phyloP scores from a whole-genome alignment of 1,140 invertebrate genomes.

The Aricia agestis region DNA sequence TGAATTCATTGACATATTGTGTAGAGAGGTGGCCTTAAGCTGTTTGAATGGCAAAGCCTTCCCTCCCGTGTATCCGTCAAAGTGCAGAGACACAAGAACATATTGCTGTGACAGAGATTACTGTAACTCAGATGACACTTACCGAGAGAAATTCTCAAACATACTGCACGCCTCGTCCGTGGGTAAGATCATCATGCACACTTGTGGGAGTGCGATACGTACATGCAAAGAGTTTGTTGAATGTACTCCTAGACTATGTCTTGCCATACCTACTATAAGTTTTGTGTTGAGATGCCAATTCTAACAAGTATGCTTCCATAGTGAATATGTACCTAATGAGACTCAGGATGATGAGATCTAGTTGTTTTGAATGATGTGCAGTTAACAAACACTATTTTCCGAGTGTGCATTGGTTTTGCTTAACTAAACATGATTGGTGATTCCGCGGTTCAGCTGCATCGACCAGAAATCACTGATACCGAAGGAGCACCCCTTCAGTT shows the following conservation, averaged over 20 bases:
- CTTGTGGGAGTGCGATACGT: conserved; percentile 58
- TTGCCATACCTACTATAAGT: conserved; percentile 65
- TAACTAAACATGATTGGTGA: conserved; percentile 73
- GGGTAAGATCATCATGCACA: conserved; percentile 62
- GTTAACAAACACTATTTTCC: conserved; percentile 67
- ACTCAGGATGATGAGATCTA: conserved; percentile 35
- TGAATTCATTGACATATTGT: conserved; percentile 52
- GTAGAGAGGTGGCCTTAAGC: conserved; percentile 61
- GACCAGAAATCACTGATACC: conserved; percentile 66
- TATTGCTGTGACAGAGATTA: conserved; percentile 67
- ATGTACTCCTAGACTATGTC: conserved; percentile 68
- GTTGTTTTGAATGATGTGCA: conserved; percentile 70
- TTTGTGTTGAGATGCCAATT: conserved; percentile 73
- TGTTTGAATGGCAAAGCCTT: conserved; percentile 60
- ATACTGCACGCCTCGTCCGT: conserved; percentile 46
- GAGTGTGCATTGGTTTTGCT: conserved; percentile 73
- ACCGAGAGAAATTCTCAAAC: conserved; percentile 48
- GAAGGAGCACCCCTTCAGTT: conserved; percentile 72
- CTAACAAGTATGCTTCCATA: conserved; percentile 68
- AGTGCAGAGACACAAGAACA: conserved; percentile 53
- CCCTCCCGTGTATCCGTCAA: conserved; percentile 56
- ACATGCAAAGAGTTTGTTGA: conserved; percentile 64
- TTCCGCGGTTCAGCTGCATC: conserved; percentile 71
- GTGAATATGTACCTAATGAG: conserved; percentile 67
- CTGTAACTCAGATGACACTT: conserved; percentile 63